Evolutionary conservation across 2,888 invertebrate species (phyloP), one percentile per base, ranked within the genome.

Genomic region (Muscina levida): DNA sequence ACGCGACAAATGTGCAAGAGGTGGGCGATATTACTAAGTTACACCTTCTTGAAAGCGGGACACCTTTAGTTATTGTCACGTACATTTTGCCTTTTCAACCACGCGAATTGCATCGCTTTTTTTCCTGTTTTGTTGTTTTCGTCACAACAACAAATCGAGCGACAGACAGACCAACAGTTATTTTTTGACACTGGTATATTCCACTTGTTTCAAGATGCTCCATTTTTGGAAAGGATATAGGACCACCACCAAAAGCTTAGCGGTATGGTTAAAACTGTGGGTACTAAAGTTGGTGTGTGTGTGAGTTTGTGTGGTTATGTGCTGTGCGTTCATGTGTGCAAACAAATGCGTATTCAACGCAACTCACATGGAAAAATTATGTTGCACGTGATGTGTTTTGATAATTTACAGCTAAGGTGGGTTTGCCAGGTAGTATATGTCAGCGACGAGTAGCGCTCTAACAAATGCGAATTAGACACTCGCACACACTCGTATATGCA

Each of bases 301-400:
- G 3, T 37, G 15, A 19, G 42, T 56, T 22, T 4, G 1, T 56
- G 19, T 42, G n/a, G 15, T 24, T 46, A 26, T 51, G 22, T 56
- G 26, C n/a, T 42, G 26, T 62, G 39, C 42, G 62, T 42, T 42
- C 62, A 42, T 37, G 37, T 17, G 39, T 59, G 15, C 37, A 37
- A 37, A 74, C 11, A 56, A 81, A 68, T 77, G 86, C 81, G 76
- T 73, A 77, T 80, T 72, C 19, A 65, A 39, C 80, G 76, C 86
- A 87, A 86, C 86, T 87, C 87, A 86, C 86, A 85, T 82, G 88
- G 87, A 87, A 87, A 87, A 88, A 87, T 88, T 88, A 87, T 88
- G 88, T 86, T 88, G 88, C 88, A 87, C 87, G 87, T 87, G 87
- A 88, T 87, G 84, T 80, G 88, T 87, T 87, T 86, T 88, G 83